Base-by-base conservation (phyloP, 2,888 invertebrate species). In the Orthonychiurus folsomi region DNA sequence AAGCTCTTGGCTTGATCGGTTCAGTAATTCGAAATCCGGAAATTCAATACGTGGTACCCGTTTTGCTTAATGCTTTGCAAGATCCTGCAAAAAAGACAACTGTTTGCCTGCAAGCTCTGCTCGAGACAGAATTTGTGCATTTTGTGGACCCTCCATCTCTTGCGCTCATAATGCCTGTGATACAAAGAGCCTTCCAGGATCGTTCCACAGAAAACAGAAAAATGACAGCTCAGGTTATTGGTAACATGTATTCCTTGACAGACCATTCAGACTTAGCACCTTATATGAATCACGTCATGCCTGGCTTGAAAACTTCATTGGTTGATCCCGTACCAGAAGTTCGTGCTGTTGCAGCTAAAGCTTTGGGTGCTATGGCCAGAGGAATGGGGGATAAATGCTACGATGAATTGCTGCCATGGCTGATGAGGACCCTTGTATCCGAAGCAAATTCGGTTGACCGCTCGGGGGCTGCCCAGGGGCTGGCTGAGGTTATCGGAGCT, bases 191-290 rank as follows among this genome's bases (percentile, higher is more conserved):
- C 12, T 97, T 99, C 80, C 88, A 93, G 80, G 97, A 97, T 79
- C 84, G 99, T 67, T 93, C 93, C 58, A 96, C 97, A 0, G 97
- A 99, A 80, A 97, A 95, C 0, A 83, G 99, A 73, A 94, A 97
- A 81, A 96, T 97, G 94, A 94, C 99, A 1, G 95, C 96, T 2
- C 96, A 99, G 80, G 97, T 99, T 77, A 96, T 99, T 73, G 96
- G 97, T 63, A 99, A 97, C 79, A 97, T 99, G 94, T 99, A 97
- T 79, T 95, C 95, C 1, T 81, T 99, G 55, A 97, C 97, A 0
- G 97, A 97, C 79, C 95, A 97, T 78, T 99, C 99, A 81, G 99
- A 99, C 78, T 81, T 99, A 68, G 86, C 89, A 71, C 97, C 99
- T 0, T 99, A 99, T 78, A 81, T 99, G 74, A 92, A 93, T 1